Evolutionary conservation across 2,888 invertebrate genomes (phyloP).

Genomic region (Aphelenchoides bicaudatus): DNA sequence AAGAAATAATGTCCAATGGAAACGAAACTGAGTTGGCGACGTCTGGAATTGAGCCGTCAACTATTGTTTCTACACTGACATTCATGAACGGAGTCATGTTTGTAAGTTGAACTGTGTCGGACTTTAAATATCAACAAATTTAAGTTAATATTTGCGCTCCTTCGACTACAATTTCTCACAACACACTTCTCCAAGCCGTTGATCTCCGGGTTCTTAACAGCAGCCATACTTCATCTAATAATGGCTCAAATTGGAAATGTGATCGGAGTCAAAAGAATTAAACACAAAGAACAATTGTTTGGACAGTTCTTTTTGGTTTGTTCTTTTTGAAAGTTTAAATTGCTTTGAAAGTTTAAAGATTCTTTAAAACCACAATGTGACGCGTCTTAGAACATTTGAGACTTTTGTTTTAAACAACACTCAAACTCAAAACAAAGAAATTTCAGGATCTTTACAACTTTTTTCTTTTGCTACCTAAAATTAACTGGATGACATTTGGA

Average conservation of each 20-base stretch:
- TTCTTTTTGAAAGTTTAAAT: neutral
- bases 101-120: neutral
- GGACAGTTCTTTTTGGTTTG: conserved; percentile 1
- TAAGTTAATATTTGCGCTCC: conserved; percentile 73
- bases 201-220: conserved; percentile 64
- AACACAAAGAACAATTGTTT: conserved; percentile 21
- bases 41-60: no score
- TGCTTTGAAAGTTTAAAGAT: conserved; percentile 55
- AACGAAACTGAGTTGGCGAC: conserved; percentile 1
- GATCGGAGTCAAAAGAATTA: conserved; percentile 58
- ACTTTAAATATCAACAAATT: conserved; percentile 27
- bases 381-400: conserved; percentile 2
- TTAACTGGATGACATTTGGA: conserved; percentile 11
- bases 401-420: neutral
- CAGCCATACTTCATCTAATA: conserved; percentile 64
- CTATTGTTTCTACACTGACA: conserved; percentile 74
- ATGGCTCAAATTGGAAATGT: conserved; percentile 63
- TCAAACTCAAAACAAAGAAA: no score
- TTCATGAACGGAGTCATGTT: conserved; percentile 74
- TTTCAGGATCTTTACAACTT: conserved; percentile 11
- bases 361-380: conserved; percentile 59
- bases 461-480: conserved; percentile 11
- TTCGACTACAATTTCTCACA: conserved; percentile 64
- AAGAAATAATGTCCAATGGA: conserved; percentile 16
- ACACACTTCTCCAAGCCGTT: conserved; percentile 59